Conservation (phyloP, 2,797 vertebrate species). For the Sphenodon punctatus region DNA sequence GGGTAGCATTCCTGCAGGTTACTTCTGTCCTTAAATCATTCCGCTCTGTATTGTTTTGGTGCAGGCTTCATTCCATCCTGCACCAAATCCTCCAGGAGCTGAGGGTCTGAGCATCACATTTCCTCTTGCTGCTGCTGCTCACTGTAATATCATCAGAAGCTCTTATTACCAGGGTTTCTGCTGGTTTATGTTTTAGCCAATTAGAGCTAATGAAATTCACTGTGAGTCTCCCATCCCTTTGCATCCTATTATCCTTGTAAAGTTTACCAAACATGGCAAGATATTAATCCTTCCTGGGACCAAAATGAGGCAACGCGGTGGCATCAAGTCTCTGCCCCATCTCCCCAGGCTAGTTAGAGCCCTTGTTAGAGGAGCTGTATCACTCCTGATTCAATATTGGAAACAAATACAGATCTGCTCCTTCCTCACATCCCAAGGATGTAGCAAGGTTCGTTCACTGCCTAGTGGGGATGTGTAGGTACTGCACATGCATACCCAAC, state of each 20-base stretch:
- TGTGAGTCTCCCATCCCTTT: background rate
- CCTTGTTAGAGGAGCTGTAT: conserved; percentile 18
- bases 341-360: background rate
- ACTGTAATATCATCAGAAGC: background rate
- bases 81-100: fast-evolving
- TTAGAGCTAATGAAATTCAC: conserved; percentile 29
- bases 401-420: too few relatives aligned
- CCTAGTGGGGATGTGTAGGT: too few relatives aligned
- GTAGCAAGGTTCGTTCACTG: background rate
- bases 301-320: background rate
- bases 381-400: background rate
- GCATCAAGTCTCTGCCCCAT: background rate
- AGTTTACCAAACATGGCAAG: conserved; percentile 10
- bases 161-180: conserved; percentile 21
- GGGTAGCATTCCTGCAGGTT: background rate
- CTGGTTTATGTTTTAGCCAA: conserved; percentile 26
- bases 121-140: background rate
- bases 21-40: background rate
- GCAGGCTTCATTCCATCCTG: background rate
- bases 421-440: background rate
- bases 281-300: conserved; percentile 10
- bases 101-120: background rate
- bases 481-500: too few relatives aligned
- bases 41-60: background rate
- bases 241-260: conserved; percentile 13